Evolutionary conservation across 2,797 vertebrate species (phyloP), one percentile per base, ranked within the genome.

Genomic region (Argyrosomus regius): DNA sequence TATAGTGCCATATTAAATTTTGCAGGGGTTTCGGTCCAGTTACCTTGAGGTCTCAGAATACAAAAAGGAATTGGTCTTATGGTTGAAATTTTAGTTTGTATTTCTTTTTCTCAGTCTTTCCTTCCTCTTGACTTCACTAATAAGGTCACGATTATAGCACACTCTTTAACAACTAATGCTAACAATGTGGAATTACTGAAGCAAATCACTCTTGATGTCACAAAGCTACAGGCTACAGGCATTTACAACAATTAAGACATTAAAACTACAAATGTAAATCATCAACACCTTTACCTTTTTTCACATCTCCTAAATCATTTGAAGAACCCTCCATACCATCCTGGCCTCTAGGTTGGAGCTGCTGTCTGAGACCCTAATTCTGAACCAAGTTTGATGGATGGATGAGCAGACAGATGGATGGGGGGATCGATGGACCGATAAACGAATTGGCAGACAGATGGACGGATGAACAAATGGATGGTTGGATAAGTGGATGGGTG

Each of bases 401-500:
- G 86, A 85, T 85, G 84, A 89, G 82, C 84, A 90, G 83, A 87
- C 89, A 92, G 88, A 93, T 91, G 86, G 90, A 86, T 81, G 72
- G 80, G 88, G 12, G 72, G 88, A 88, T 92, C 85, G 82, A 92
- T 92, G 87, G 86, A 84, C 87, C 84, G 85, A 86, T 89, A 90
- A 92, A 90, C 82, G 77, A 90, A 91, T 87, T 90, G 91, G 86
- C 91, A 93, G 89, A 90, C 87, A 92, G 89, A 92, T 91, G 89
- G 89, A 92, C 75, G 75, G 80, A 88, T 92, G 90, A 92, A 89
- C 88, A 92, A 91, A 93, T 93, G 89, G 87, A 90, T 91, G 89
- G 82, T 76, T 90, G 83, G 83, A 89, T 87, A 87, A 90, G 87
- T 88, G 86, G 87, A 88, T 85, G 85, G 78, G 81, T 90, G 78